Evolutionary conservation across 2,888 invertebrate species (phyloP).

Genomic region (Matsumyia berberina): DNA sequence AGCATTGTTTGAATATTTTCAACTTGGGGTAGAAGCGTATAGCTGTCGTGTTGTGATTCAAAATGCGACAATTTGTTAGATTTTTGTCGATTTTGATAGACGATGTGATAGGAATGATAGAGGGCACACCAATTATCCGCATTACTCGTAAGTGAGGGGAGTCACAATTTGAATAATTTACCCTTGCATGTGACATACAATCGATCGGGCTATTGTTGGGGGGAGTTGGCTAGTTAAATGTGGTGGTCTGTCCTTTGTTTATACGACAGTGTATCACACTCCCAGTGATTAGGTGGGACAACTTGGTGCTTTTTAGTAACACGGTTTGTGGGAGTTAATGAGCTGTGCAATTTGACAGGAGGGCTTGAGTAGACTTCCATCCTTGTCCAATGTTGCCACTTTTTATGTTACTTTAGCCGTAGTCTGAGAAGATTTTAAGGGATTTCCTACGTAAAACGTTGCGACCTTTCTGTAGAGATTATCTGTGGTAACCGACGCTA

Average conservation of each 20-base stretch:
- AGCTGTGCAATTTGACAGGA: slow-evolving; percentile 20
- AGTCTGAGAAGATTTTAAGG: too few relatives aligned
- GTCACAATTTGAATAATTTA: slow-evolving; percentile 12
- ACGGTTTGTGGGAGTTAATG: slow-evolving; percentile 7
- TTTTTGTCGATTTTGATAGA: background rate
- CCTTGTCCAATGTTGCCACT: background rate
- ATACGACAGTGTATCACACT: too few relatives aligned
- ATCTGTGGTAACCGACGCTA: too few relatives aligned
- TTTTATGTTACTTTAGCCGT: too few relatives aligned
- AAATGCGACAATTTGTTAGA: background rate
- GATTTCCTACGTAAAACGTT: too few relatives aligned
- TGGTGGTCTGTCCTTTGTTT: too few relatives aligned
- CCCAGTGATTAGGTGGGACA: slow-evolving; percentile 15
- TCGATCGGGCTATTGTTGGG: too few relatives aligned
- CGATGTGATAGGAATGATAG: too few relatives aligned
- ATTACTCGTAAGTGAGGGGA: background rate
- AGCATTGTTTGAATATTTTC: background rate
- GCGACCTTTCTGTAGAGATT: too few relatives aligned
- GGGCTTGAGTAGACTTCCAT: slow-evolving; percentile 21
- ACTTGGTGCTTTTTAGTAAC: background rate
- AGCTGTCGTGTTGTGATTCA: background rate
- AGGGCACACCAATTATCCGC: background rate
- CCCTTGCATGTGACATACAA: slow-evolving; percentile 9
- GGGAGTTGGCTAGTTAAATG: background rate
- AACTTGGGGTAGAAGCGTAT: background rate